Percentiles rank a stretch among this genome's conserved stretches.
Conservation (phyloP, 1,140 invertebrate species). For the Drosophila ananassae region DNA sequence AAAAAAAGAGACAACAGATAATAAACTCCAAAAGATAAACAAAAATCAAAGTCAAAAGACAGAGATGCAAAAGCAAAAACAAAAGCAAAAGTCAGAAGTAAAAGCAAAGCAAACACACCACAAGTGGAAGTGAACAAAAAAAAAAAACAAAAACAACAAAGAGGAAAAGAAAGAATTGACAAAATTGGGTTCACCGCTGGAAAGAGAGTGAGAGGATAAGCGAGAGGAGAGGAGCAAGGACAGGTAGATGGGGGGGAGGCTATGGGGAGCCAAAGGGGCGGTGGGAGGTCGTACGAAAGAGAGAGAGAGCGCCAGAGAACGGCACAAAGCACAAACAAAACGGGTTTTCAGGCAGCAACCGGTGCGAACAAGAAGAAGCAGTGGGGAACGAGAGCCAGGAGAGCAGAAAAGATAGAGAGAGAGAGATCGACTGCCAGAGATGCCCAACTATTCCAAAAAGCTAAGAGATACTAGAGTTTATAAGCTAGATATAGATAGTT, state of each 20-base stretch:
- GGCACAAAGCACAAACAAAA: slow-evolving; percentile 57
- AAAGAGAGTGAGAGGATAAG: slow-evolving; percentile 13
- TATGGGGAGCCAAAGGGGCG: not conserved
- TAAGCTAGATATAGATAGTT: too few species aligned
- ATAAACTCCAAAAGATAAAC: slow-evolving; percentile 45
- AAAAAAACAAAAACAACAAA: slow-evolving; percentile 25
- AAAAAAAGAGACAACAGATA: slow-evolving; percentile 37
- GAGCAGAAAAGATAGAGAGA: slow-evolving; percentile 1
- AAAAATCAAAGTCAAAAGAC: slow-evolving; percentile 36
- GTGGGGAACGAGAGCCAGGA: slow-evolving; percentile 18
- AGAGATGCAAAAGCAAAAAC: slow-evolving; percentile 20
- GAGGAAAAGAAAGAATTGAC: slow-evolving; percentile 67
- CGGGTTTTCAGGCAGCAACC: slow-evolving; percentile 55
- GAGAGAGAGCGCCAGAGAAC: slow-evolving; percentile 16
- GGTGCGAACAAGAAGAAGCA: slow-evolving; percentile 8
- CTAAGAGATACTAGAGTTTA: too few species aligned
- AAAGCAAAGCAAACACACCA: slow-evolving; percentile 7
- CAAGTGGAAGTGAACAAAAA: slow-evolving; percentile 15
- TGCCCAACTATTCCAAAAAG: not conserved
- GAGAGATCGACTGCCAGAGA: not conserved
- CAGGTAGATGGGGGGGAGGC: not conserved
- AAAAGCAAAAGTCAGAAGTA: slow-evolving; percentile 13
- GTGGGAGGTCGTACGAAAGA: not conserved
- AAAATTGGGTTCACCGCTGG: slow-evolving; percentile 73
- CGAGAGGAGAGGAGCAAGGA: not conserved